These are phyloP conservation scores for Dolichomitus sp. DNA, from an alignment of 2,888 invertebrate genomes.

Conservation along the genomic window DNA sequence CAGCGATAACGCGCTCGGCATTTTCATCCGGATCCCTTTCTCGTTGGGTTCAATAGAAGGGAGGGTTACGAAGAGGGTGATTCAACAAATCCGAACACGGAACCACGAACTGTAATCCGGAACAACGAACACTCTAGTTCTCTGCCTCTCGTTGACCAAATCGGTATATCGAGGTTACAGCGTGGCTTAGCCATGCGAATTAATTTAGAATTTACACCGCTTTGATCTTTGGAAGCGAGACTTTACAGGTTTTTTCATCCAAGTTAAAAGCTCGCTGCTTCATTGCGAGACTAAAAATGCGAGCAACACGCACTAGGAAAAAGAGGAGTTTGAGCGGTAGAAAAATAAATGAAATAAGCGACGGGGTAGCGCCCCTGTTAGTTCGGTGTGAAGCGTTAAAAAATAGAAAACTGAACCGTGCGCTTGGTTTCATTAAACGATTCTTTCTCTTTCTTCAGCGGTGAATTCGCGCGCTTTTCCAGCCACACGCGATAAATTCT, in stretches of 20 bases:
- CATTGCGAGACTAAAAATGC: slow-evolving; percentile 18
- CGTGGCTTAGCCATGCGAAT: slow-evolving; percentile 39
- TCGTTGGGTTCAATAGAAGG: slow-evolving; percentile 1
- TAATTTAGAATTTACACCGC: slow-evolving; percentile 53
- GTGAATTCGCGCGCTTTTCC: slow-evolving; percentile 25
- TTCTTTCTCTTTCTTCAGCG: slow-evolving; percentile 26
- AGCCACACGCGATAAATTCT: slow-evolving; percentile 47
- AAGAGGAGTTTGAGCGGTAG: slow-evolving; percentile 27
- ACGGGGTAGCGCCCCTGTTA: background rate
- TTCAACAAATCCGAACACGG: slow-evolving; percentile 35
- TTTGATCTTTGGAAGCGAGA: slow-evolving; percentile 18
- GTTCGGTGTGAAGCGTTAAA: background rate
- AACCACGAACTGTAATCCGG: slow-evolving; percentile 25
- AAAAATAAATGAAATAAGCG: slow-evolving; percentile 32
- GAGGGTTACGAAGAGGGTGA: slow-evolving; percentile 5
- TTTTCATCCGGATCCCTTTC: slow-evolving; percentile 30
- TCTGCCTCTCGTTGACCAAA: slow-evolving; percentile 33
- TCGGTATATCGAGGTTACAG: slow-evolving; percentile 45
- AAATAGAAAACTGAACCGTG: slow-evolving; percentile 16
- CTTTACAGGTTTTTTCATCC: slow-evolving; percentile 24
- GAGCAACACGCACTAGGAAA: background rate
- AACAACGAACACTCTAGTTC: slow-evolving; percentile 38
- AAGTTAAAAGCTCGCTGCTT: slow-evolving; percentile 9
- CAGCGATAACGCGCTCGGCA: slow-evolving; percentile 40
- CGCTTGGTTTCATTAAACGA: slow-evolving; percentile 51